A percentile compares a stretch with the other conserved stretches of the same genome.
These are phyloP conservation scores for Fulmarus glacialis DNA, from an alignment of 2,113 vertebrate genomes.

Conservation along the genomic window DNA sequence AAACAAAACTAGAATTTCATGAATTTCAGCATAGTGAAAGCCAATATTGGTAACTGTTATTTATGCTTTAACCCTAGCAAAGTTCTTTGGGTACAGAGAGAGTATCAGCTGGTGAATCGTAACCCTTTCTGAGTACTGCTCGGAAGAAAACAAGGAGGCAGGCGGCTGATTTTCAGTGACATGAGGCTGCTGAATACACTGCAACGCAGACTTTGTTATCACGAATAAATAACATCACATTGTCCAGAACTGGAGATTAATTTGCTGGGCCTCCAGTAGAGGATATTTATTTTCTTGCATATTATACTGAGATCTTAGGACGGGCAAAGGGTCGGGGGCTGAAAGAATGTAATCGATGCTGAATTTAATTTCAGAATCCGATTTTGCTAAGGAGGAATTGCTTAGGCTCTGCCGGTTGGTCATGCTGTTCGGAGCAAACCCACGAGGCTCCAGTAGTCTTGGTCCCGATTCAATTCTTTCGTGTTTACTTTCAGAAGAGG, in stretches of 20 bases:
- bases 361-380: slow-evolving; percentile 92
- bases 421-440: slow-evolving; percentile 72
- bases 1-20: background rate
- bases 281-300: slow-evolving; percentile 71
- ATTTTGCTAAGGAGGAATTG: slow-evolving; percentile 75
- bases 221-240: slow-evolving; percentile 58
- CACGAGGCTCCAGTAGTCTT: slow-evolving; percentile 64
- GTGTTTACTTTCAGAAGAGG: slow-evolving; percentile 54
- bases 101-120: background rate
- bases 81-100: background rate
- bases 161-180: background rate
- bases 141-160: background rate
- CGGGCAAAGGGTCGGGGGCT: slow-evolving; percentile 83
- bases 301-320: slow-evolving; percentile 72
- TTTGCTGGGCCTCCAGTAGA: slow-evolving; percentile 79
- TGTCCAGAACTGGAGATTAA: slow-evolving; percentile 88
- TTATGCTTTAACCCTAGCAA: background rate
- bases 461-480: background rate
- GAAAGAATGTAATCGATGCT: slow-evolving; percentile 99
- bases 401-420: slow-evolving; percentile 65
- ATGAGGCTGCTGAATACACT: background rate
- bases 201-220: background rate
- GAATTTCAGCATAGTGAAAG: background rate
- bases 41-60: background rate
- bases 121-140: background rate